phyloP scores from a whole-genome alignment of 2,888 invertebrate genomes.

The Lepidochitona cinerea region DNA sequence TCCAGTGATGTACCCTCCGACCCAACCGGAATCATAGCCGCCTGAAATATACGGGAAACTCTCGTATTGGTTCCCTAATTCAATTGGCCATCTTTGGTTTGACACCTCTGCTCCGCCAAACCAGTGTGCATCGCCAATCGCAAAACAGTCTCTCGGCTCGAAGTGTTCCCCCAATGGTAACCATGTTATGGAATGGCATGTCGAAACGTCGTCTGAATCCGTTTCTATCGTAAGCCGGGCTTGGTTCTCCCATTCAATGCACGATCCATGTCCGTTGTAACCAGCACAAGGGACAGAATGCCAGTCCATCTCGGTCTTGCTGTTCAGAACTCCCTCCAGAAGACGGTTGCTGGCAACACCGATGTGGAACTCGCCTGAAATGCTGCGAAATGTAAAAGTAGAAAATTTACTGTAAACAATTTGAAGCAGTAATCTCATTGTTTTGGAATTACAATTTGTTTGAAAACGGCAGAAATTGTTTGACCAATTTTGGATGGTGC shows the following conservation, averaged over 20 bases:
- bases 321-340: not conserved
- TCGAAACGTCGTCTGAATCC: not conserved
- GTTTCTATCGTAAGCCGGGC: not conserved
- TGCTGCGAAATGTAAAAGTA: too few species aligned
- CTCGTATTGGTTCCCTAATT: slow-evolving; percentile 67
- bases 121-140: slow-evolving; percentile 74
- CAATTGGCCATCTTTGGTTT: slow-evolving; percentile 87
- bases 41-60: slow-evolving; percentile 35
- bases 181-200: not conserved
- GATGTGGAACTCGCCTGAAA: not conserved
- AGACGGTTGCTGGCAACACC: not conserved
- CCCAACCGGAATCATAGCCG: slow-evolving; percentile 16
- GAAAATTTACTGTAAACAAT: too few species aligned
- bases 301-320: not conserved
- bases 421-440: too few species aligned
- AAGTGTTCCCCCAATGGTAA: not conserved
- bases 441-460: too few species aligned
- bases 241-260: not conserved
- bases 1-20: slow-evolving; percentile 44
- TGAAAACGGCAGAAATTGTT: too few species aligned
- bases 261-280: not conserved
- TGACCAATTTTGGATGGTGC: too few species aligned
- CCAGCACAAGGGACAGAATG: not conserved
- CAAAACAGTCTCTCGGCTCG: slow-evolving; percentile 9
- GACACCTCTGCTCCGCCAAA: slow-evolving; percentile 88